Percentiles rank a stretch among this genome's conserved stretches.
These are phyloP conservation scores for Acanthosepion pharaonis DNA, from an alignment of 2,888 invertebrate genomes.

Conservation along the genomic window DNA sequence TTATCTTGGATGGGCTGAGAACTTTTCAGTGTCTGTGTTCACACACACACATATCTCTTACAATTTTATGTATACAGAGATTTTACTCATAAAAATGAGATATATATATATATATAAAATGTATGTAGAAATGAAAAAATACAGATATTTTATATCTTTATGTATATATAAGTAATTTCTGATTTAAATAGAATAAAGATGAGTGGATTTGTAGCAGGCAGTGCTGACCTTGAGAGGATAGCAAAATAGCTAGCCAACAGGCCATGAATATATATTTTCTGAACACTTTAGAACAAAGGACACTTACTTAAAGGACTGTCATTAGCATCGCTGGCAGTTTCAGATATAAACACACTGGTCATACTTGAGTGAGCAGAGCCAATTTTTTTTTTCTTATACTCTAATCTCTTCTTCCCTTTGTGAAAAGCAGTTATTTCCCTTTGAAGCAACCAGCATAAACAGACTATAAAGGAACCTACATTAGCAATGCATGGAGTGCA, in stretches of 20 bases:
- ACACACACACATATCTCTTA: not conserved
- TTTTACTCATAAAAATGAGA: not conserved
- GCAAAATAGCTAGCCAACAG: not conserved
- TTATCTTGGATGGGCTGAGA: no score
- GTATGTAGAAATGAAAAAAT: not conserved
- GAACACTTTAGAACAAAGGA: constrained; percentile 38
- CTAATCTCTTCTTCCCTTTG: constrained; percentile 37
- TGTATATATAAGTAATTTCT: constrained; percentile 36
- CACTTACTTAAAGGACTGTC: constrained; percentile 39
- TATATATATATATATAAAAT: not conserved
- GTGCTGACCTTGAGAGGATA: not conserved
- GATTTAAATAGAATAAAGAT: constrained; percentile 33
- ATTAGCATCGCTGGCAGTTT: constrained; percentile 35
- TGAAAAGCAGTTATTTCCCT: constrained; percentile 42
- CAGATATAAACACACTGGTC: not conserved
- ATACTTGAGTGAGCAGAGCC: constrained; percentile 17
- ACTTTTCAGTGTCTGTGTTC: not conserved
- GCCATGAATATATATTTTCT: not conserved
- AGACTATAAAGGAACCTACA: constrained; percentile 41
- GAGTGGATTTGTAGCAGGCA: not conserved
- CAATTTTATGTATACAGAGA: no score
- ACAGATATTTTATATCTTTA: not conserved
- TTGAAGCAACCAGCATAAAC: constrained; percentile 38
- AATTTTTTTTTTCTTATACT: constrained; percentile 13
- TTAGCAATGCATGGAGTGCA: constrained; percentile 44